These are phyloP conservation scores for Bungarus multicinctus DNA, from an alignment of 2,113 vertebrate genomes.

Conservation along the genomic window DNA sequence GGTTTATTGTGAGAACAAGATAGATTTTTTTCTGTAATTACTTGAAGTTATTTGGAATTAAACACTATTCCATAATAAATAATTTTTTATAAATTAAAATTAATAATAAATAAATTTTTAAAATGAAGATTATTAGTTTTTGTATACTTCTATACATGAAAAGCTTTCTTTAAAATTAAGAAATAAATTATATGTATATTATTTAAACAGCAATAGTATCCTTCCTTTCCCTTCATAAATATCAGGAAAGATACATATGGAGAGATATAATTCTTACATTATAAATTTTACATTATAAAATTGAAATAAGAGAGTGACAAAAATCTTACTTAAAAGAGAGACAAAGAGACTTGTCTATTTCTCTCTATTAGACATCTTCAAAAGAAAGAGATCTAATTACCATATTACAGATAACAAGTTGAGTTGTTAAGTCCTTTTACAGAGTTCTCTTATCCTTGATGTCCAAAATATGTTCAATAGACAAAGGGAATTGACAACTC, in stretches of 20 bases:
- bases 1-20: not conserved
- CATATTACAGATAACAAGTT: constrained; percentile 16
- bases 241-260: constrained; percentile 1
- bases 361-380: not conserved
- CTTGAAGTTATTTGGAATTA: not conserved
- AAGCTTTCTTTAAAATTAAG: not conserved
- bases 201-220: not conserved
- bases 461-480: constrained; percentile 26
- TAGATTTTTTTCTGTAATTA: not conserved
- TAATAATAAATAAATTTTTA: not conserved
- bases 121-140: not conserved
- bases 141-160: not conserved
- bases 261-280: not conserved
- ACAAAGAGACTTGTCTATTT: constrained; percentile 28
- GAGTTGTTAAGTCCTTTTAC: constrained; percentile 25
- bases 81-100: too few species aligned
- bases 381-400: constrained; percentile 27
- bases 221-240: not conserved
- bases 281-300: not conserved
- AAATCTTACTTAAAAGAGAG: constrained; percentile 8
- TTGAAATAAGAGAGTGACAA: not conserved
- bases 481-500: constrained; percentile 40
- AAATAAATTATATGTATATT: not conserved
- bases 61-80: not conserved
- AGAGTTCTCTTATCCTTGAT: constrained; percentile 32